Conservation (phyloP, 2,888 invertebrate species). For the Ectropis crepuscularia region DNA sequence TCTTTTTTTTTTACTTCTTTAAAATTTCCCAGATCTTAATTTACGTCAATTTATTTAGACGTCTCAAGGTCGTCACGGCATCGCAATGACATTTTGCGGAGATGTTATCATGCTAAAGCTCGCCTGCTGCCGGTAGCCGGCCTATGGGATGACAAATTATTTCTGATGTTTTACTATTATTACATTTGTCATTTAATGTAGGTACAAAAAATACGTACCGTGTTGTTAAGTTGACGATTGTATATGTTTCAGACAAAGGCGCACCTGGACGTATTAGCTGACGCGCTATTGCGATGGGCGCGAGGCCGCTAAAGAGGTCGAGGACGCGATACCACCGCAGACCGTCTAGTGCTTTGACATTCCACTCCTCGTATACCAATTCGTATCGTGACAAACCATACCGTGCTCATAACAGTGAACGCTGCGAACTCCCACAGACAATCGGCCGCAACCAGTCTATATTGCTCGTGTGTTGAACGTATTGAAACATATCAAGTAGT, state of each 20-base stretch:
- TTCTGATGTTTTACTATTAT: no score
- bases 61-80: no score
- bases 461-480: constrained; percentile 71
- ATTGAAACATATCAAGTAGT: constrained; percentile 84
- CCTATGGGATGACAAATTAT: no score
- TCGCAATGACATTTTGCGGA: no score
- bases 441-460: constrained; percentile 79
- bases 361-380: constrained; percentile 60
- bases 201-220: no score
- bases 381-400: constrained; percentile 48
- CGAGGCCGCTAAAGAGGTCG: constrained; percentile 90
- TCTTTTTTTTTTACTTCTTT: no score
- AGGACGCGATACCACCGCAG: constrained; percentile 52
- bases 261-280: constrained; percentile 96
- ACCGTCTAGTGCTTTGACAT: constrained; percentile 58
- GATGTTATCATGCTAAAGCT: no score
- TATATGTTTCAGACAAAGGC: constrained; percentile 91
- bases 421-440: constrained; percentile 71
- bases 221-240: neutral
- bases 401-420: constrained; percentile 69
- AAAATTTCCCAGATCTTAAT: no score
- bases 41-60: no score
- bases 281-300: constrained; percentile 97
- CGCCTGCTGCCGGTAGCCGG: no score
- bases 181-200: no score